Conservation (phyloP, 1,140 invertebrate species). For the Anastrepha obliqua region DNA sequence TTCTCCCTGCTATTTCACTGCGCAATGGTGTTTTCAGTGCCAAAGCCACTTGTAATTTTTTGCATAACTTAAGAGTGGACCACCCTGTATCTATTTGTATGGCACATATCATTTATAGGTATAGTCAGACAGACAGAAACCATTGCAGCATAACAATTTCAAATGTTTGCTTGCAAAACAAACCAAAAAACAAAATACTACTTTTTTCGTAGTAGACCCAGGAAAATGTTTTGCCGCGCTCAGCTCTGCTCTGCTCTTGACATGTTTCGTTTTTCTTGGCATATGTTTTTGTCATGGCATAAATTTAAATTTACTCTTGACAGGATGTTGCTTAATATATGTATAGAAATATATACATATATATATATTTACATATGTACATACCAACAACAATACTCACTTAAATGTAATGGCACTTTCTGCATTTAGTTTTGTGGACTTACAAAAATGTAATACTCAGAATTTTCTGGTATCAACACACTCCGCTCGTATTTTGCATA, state of each 20-base stretch:
- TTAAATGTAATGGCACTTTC: conserved; percentile 27
- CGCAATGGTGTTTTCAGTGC: no score
- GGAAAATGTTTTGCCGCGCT: not conserved
- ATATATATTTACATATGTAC: not conserved
- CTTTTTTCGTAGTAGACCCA: not conserved
- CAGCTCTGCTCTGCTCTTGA: not conserved
- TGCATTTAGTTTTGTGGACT: conserved; percentile 4
- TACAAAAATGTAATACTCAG: not conserved
- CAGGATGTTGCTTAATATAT: conserved; percentile 28
- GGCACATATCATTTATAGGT: not conserved
- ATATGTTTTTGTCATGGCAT: conserved; percentile 40
- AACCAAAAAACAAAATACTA: not conserved
- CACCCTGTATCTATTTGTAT: no score
- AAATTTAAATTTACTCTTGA: conserved; percentile 51
- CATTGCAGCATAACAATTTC: conserved; percentile 30
- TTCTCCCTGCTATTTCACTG: no score
- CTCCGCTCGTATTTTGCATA: conserved; percentile 20
- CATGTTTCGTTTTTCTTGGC: conserved; percentile 21
- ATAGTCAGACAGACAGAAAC: not conserved
- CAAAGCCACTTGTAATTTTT: no score
- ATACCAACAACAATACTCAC: not conserved
- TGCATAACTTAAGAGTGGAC: no score
- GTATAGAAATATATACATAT: not conserved
- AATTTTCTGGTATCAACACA: not conserved
- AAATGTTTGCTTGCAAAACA: not conserved